Evolutionary conservation across 2,888 invertebrate genomes (phyloP).

Genomic region (Trichogramma evanescens): DNA sequence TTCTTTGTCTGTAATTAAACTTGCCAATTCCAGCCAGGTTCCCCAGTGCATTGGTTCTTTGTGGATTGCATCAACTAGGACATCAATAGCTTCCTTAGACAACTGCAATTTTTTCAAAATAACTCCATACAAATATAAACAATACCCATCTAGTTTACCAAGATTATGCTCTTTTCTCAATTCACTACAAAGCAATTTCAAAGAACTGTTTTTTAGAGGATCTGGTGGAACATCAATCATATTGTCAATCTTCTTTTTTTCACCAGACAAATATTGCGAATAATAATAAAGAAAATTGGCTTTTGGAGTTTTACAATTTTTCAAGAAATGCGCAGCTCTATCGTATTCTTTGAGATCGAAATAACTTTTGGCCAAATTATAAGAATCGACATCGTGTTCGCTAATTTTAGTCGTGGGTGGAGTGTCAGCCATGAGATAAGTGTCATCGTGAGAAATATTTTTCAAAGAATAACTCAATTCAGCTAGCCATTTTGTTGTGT

Average conservation of each 20-base stretch:
- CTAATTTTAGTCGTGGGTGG: slow-evolving; percentile 45
- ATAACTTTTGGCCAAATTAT: slow-evolving; percentile 75
- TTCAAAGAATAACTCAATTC: slow-evolving; percentile 74
- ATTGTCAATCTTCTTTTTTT: slow-evolving; percentile 83
- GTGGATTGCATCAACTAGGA: slow-evolving; percentile 71
- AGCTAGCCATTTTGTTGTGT: slow-evolving; percentile 80
- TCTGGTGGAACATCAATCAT: slow-evolving; percentile 64
- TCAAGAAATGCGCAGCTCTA: slow-evolving; percentile 73
- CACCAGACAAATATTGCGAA: slow-evolving; percentile 79
- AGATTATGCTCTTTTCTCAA: slow-evolving; percentile 55
- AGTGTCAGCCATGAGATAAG: slow-evolving; percentile 47
- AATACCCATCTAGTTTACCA: slow-evolving; percentile 75
- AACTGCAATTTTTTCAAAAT: slow-evolving; percentile 83
- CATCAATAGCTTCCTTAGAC: slow-evolving; percentile 67
- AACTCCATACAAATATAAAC: slow-evolving; percentile 83
- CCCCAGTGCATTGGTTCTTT: slow-evolving; percentile 86
- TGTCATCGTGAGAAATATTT: slow-evolving; percentile 53
- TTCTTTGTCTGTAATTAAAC: slow-evolving; percentile 75
- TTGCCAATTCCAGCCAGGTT: slow-evolving; percentile 87
- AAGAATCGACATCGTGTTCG: slow-evolving; percentile 62
- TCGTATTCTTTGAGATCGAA: slow-evolving; percentile 90
- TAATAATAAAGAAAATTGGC: slow-evolving; percentile 80
- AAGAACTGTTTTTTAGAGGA: slow-evolving; percentile 48
- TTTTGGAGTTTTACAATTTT: slow-evolving; percentile 63
- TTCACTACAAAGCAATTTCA: slow-evolving; percentile 54